Base-by-base conservation (phyloP, 1,140 invertebrate species). In the Rhagoletis pomonella region DNA sequence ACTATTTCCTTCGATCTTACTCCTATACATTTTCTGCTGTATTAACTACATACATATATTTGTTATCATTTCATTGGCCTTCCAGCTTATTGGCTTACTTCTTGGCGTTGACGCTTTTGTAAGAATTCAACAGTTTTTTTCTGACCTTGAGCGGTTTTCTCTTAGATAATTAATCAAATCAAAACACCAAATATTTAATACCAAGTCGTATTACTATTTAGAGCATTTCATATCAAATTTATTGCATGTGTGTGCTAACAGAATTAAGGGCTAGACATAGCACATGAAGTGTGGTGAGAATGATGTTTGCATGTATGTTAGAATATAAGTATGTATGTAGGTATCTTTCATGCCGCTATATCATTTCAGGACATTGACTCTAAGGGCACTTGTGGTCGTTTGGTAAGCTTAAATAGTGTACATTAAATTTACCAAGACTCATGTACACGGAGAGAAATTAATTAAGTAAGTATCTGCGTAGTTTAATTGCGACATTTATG, bases 301-400 rank as follows among this genome's bases (percentile, higher is more conserved):
- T 62, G 60, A 62, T 62, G 60, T 9, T 14, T 12, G 17, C 17
- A 4, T 62, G 60, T 62, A 62, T 0, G 60, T 29, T 29, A 29
- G 29, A 29, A 29, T 14, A 14, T 47, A 73, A 29, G 39, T 17
- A 5, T 47, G 14, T 4, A n/a, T 0, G 12, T 47, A 14, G 2
- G 42, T 73, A 2, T 4, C 67, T 44, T 73, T 73, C 39, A n/a
- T 42, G 14, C 44, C 42, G 0, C 12, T n/a, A 73, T 73, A 42
- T 47, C 42, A 17, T 47, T 73, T 47, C 17, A 73, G 67, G 67
- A 47, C 67, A 73, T 73, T 73, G 67, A 73, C 67, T 73, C 44
- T 73, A 44, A 17, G 67, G 39, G 44, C 67, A 73, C 44, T 73
- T 73, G 67, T 73, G 67, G 10, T 1, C 10, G 39, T 7, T 67